Evolutionary conservation across 1,140 invertebrate genomes (phyloP).

Genomic region (Pteromalus puparum): DNA sequence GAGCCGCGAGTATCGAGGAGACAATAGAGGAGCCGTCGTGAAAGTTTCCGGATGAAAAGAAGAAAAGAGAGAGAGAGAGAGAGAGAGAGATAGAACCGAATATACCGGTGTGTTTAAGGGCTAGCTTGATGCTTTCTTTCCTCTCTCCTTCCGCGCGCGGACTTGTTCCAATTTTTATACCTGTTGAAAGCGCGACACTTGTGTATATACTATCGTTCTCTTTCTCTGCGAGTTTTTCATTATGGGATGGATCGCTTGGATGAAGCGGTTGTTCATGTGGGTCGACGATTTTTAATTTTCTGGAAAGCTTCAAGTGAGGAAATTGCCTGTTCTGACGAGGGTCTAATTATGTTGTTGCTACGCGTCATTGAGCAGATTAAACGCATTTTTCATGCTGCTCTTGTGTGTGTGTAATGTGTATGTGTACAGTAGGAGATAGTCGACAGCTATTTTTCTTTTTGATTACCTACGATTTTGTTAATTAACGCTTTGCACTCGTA

Average conservation of each 20-base stretch:
- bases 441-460: neutral
- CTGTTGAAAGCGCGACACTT: conserved; percentile 3
- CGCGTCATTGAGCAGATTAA: conserved; percentile 8
- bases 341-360: conserved; percentile 12
- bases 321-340: neutral
- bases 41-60: conserved; percentile 33
- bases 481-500: too few relatives aligned
- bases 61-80: neutral
- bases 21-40: neutral
- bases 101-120: neutral
- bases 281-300: neutral
- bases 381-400: neutral
- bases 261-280: neutral
- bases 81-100: too few relatives aligned
- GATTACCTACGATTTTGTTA: neutral
- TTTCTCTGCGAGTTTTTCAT: neutral
- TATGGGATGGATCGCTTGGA: neutral
- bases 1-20: conserved; percentile 5
- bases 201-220: neutral
- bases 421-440: neutral
- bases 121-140: neutral
- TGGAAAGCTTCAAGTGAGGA: neutral
- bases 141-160: neutral
- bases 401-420: neutral
- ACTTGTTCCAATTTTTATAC: conserved; percentile 22